A percentile compares a stretch with the other conserved stretches of the same genome.
These are phyloP conservation scores for Glossophaga mutica DNA, from an alignment of 2,797 vertebrate genomes.

Conservation along the genomic window DNA sequence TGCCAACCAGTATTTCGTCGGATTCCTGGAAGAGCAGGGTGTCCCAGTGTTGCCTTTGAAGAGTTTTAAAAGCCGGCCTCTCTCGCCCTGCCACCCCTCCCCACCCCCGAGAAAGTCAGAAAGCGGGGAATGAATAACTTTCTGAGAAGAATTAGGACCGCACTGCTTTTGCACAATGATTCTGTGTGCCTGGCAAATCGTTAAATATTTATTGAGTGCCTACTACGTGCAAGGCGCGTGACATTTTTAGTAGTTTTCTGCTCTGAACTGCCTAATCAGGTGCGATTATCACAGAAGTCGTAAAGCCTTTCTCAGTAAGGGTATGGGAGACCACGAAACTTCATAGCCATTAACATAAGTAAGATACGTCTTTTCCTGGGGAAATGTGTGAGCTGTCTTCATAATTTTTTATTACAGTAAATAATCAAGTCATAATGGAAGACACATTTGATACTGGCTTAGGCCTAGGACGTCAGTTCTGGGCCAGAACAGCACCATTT, in stretches of 20 bases:
- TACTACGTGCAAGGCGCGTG: slow-evolving; percentile 15
- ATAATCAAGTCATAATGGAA: neutral
- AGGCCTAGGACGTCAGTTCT: neutral
- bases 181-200: neutral
- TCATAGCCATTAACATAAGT: neutral
- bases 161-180: neutral
- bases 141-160: neutral
- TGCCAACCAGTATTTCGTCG: neutral
- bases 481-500: neutral
- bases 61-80: neutral
- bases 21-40: neutral
- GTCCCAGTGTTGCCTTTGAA: neutral
- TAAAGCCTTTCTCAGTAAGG: neutral
- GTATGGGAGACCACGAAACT: neutral
- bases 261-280: neutral
- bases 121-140: neutral
- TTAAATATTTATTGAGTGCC: slow-evolving; percentile 55
- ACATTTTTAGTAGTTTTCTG: neutral
- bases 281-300: neutral
- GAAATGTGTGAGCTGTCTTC: neutral
- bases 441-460: neutral
- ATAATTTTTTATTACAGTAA: neutral
- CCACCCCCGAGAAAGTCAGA: neutral
- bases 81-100: neutral
- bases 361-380: neutral